Conservation (phyloP, 2,888 invertebrate species). For the Drosophila diplacantha region DNA sequence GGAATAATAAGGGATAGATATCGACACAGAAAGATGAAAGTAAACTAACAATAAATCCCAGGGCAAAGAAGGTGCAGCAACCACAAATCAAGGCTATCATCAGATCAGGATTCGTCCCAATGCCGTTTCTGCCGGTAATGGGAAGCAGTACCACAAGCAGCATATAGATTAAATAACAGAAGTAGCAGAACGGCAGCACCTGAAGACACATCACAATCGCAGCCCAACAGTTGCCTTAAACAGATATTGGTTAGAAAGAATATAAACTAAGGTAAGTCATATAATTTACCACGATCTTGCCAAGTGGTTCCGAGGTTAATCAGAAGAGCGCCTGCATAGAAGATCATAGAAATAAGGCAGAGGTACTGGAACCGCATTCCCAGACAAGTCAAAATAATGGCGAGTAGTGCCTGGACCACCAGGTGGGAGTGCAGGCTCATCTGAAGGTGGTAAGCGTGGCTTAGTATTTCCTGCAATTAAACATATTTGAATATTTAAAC, state of each 20-base stretch:
- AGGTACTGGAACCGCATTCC: slow-evolving; percentile 72
- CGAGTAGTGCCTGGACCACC: slow-evolving; percentile 62
- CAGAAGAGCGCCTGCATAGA: slow-evolving; percentile 66
- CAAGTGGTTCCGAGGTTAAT: slow-evolving; percentile 67
- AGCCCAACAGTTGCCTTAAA: slow-evolving; percentile 61
- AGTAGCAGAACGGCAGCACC: slow-evolving; percentile 77
- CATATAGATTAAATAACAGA: slow-evolving; percentile 78
- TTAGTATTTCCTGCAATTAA: slow-evolving; percentile 60
- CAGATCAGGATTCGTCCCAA: slow-evolving; percentile 79
- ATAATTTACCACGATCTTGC: slow-evolving; percentile 63
- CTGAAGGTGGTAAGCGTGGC: slow-evolving; percentile 67
- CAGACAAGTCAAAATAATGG: slow-evolving; percentile 59
- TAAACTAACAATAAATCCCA: slow-evolving; percentile 73
- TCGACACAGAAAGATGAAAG: not conserved
- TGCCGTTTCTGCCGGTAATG: slow-evolving; percentile 80
- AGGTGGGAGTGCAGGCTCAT: slow-evolving; percentile 74
- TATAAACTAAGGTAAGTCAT: slow-evolving; percentile 1
- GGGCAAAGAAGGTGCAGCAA: slow-evolving; percentile 64
- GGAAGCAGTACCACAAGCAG: slow-evolving; percentile 80
- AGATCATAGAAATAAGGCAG: slow-evolving; percentile 68
- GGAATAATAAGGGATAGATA: slow-evolving; percentile 50
- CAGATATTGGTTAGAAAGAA: no score
- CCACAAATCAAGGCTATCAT: slow-evolving; percentile 78
- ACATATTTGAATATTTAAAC: rapidly evolving
- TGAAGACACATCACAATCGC: slow-evolving; percentile 72